Evolutionary conservation across 2,113 vertebrate genomes (phyloP).

Genomic region (Ellobius talpinus): DNA sequence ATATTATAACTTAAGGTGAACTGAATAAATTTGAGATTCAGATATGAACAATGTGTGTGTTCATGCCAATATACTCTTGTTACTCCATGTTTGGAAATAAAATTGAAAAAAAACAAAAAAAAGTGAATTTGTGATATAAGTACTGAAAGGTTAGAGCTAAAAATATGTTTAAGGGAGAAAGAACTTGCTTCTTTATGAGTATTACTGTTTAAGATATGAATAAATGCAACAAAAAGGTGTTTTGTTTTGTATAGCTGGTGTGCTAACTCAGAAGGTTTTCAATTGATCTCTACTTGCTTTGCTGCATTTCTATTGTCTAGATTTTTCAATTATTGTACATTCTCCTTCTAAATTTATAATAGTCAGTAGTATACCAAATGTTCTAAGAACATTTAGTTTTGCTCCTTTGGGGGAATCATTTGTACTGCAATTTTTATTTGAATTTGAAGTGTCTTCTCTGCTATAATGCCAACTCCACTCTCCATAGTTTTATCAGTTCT

Average conservation of each 20-base stretch:
- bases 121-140: slow-evolving; percentile 70
- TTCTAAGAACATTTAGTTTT: background rate
- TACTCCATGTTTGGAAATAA: background rate
- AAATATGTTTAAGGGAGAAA: slow-evolving; percentile 47
- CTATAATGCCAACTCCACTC: background rate
- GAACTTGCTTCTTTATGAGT: slow-evolving; percentile 28
- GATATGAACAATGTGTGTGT: background rate
- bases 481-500: background rate
- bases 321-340: background rate
- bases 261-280: background rate
- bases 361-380: background rate
- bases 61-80: background rate
- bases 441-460: background rate
- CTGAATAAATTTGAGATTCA: background rate
- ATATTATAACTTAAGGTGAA: background rate
- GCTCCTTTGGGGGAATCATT: background rate
- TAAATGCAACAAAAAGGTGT: background rate
- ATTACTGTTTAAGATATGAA: background rate
- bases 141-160: slow-evolving; percentile 44
- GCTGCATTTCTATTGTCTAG: background rate
- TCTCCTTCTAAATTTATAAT: background rate
- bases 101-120: background rate
- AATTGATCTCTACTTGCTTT: background rate
- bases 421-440: background rate
- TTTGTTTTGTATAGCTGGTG: background rate